Percentiles rank a stretch among this genome's conserved stretches.
phyloP scores from a whole-genome alignment of 2,797 vertebrate species.

The Myiothlypis coronata region DNA sequence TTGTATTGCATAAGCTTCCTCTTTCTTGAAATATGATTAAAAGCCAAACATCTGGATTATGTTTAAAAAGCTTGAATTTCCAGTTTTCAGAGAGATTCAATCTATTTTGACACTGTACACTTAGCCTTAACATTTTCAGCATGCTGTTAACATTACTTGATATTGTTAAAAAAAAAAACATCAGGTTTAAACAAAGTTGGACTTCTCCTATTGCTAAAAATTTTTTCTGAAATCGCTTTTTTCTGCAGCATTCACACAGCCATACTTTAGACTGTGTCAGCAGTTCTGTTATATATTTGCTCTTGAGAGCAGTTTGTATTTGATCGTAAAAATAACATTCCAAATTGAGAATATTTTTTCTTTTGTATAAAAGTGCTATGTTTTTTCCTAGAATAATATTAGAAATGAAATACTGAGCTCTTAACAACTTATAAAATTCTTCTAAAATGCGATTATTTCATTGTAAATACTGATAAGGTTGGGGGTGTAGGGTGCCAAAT shows the following conservation, averaged over 20 bases:
- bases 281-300: slow-evolving; percentile 63
- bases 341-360: slow-evolving; percentile 17
- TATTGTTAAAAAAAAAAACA: slow-evolving; percentile 67
- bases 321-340: slow-evolving; percentile 49
- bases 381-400: background rate
- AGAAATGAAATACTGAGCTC: background rate
- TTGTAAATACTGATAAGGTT: background rate
- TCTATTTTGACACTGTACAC: slow-evolving; percentile 77
- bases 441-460: background rate
- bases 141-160: slow-evolving; percentile 75
- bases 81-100: slow-evolving; percentile 73
- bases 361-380: background rate
- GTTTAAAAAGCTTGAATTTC: slow-evolving; percentile 76
- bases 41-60: slow-evolving; percentile 81
- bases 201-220: slow-evolving; percentile 64
- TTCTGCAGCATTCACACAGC: slow-evolving; percentile 35
- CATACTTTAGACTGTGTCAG: slow-evolving; percentile 58
- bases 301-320: slow-evolving; percentile 46
- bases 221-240: slow-evolving; percentile 67
- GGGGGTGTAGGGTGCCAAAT: background rate
- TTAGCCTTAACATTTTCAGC: slow-evolving; percentile 73
- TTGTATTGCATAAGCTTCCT: slow-evolving; percentile 74
- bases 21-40: slow-evolving; percentile 78
- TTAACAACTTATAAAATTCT: background rate
- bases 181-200: slow-evolving; percentile 70